Evolutionary conservation across 2,888 invertebrate species (phyloP).

Genomic region (Hypselothyrea guttata): DNA sequence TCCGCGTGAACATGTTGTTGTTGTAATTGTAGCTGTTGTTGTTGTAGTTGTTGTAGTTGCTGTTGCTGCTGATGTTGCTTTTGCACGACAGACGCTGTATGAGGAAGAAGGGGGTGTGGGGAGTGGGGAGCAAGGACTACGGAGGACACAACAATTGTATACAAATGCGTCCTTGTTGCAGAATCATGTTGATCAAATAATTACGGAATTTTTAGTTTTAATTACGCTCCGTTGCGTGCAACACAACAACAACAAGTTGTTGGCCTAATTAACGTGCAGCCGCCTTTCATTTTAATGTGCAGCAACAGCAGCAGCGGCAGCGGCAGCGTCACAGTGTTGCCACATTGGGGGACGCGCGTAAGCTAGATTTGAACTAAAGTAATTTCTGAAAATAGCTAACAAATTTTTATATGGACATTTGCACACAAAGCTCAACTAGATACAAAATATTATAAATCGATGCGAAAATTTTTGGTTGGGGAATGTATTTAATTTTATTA

Average conservation of each 20-base stretch:
- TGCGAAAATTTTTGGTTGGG: too few relatives aligned
- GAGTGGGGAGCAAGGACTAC: constrained; percentile 10
- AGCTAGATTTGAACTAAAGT: too few relatives aligned
- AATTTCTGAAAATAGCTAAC: too few relatives aligned
- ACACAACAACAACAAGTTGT: constrained; percentile 40
- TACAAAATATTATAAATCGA: too few relatives aligned
- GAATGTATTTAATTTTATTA: too few relatives aligned
- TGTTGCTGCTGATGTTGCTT: constrained; percentile 21
- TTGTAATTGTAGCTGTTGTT: constrained; percentile 23
- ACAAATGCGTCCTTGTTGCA: constrained; percentile 54
- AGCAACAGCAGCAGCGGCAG: constrained; percentile 16
- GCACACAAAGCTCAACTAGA: too few relatives aligned
- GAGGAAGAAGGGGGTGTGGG: too few relatives aligned
- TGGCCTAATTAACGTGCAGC: constrained; percentile 57
- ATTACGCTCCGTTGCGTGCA: constrained; percentile 28
- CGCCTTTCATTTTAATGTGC: constrained; percentile 45
- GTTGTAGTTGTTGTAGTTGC: constrained; percentile 46
- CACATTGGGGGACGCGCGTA: too few relatives aligned
- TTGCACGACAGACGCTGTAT: constrained; percentile 33
- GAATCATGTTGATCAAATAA: constrained; percentile 35
- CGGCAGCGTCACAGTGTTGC: too few relatives aligned
- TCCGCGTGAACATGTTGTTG: constrained; percentile 64
- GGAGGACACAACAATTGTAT: constrained; percentile 12
- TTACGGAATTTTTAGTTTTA: constrained; percentile 24
- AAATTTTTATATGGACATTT: too few relatives aligned